Conservation (phyloP, 2,888 invertebrate genomes). For the Cantharis nigra region DNA sequence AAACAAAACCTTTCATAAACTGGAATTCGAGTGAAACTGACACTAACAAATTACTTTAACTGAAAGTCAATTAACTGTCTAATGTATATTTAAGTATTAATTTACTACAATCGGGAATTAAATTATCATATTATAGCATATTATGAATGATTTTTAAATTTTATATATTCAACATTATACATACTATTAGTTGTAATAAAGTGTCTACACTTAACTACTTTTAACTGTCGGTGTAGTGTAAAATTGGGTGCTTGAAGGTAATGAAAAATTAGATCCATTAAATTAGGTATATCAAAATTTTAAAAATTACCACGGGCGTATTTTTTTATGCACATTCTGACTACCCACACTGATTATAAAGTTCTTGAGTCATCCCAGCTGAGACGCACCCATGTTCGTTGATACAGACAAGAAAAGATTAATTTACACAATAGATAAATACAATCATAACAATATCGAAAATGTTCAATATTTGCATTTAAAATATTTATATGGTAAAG, state of each 20-base stretch:
- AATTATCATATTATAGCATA: conserved; percentile 4
- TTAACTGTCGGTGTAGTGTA: not conserved
- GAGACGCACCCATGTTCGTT: conserved; percentile 18
- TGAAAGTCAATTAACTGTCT: conserved; percentile 1
- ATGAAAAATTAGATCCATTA: not conserved
- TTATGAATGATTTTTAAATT: conserved; percentile 5
- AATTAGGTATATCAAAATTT: not conserved
- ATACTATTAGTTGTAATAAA: not conserved
- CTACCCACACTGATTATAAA: conserved; percentile 13
- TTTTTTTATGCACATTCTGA: conserved; percentile 18
- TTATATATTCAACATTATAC: not conserved
- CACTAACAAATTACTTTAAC: not conserved
- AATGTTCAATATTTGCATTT: not conserved
- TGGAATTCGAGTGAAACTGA: not conserved
- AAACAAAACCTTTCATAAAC: not conserved
- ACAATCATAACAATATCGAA: conserved; percentile 3
- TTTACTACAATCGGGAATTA: not conserved
- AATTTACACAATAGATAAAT: conserved; percentile 21
- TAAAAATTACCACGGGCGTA: not conserved
- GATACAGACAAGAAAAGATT: conserved; percentile 12
- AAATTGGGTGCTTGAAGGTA: not conserved
- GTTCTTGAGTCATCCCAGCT: conserved; percentile 3
- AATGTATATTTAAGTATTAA: conserved; percentile 1
- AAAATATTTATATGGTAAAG: not conserved
- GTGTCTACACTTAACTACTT: not conserved